Base-by-base conservation (phyloP, 2,113 vertebrate species). In the Sylvia atricapilla region DNA sequence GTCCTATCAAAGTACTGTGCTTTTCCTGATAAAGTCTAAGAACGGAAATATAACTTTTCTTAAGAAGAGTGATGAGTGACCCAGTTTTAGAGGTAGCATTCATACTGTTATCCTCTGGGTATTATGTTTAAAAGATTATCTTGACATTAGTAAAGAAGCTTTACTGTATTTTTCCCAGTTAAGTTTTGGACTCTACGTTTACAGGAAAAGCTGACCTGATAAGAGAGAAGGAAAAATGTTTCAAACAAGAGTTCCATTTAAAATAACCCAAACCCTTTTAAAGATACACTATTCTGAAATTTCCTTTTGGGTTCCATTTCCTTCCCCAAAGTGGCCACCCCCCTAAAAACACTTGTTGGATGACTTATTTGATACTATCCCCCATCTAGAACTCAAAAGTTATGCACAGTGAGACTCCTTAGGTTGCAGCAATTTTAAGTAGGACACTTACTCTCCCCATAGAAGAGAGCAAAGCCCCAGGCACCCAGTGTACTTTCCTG, bases 91-190 rank as follows among this genome's bases (percentile, higher is more conserved):
- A 89, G 60, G 88, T 90, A 92, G 41, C 43, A 90, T 95, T 94
- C 72, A 70, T 88, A 81, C 70, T 14, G 3, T 90, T 96, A 95
- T 96, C 94, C 91, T 82, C 86, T 95, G 63, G 53, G 82, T 58
- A 84, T 97, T 96, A 93, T 84, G 72, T 95, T 95, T 96, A 90
- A 95, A 95, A 97, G 93, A 96, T 97, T 95, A 97, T 97, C 93
- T 91, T 89, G 93, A 94, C 96, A 95, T 95, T 94, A 94, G 55
- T 30, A 96, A 97, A 97, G 95, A 95, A 89, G 96, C 88, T 97
- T 97, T 95, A 72, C 75, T 89, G 31, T 63, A 85, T 63, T 95
- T 89, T 77, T 92, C 63, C 35, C 49, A 44, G 87, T 94, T 89
- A 95, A 93, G 84, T 89, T 94, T 93, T 82, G 35, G 91, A 91